These are phyloP conservation scores for Diarsia brunnea DNA, from an alignment of 2,888 invertebrate species.

Conservation along the genomic window DNA sequence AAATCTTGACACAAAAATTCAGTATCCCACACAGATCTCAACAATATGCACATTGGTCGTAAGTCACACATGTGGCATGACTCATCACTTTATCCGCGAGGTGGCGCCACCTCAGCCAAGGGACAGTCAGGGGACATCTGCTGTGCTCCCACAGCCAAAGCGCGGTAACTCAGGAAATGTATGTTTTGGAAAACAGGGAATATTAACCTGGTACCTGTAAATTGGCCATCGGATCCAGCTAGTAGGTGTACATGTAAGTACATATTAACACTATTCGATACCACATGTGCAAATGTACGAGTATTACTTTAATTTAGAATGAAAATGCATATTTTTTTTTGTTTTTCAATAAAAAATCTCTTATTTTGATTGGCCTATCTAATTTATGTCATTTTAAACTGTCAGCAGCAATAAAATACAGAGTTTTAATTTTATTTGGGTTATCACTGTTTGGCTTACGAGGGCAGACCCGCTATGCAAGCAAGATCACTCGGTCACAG, in stretches of 20 bases:
- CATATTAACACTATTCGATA: neutral
- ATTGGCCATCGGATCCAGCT: neutral
- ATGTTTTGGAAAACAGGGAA: neutral
- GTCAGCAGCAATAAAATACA: neutral
- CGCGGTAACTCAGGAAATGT: neutral
- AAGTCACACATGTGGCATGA: conserved; percentile 45
- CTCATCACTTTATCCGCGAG: conserved; percentile 48
- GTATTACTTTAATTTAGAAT: neutral
- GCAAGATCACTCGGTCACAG: conserved; percentile 43
- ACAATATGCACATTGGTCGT: conserved; percentile 43
- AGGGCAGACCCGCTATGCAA: conserved; percentile 40
- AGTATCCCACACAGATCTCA: conserved; percentile 21
- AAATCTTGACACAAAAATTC: conserved; percentile 24
- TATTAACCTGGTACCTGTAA: neutral
- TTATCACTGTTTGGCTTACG: neutral
- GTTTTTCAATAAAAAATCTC: neutral
- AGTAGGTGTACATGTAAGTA: neutral
- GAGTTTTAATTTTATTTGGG: neutral
- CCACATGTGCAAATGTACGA: no score
- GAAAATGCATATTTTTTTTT: no score
- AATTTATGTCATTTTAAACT: neutral
- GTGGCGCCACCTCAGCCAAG: conserved; percentile 12
- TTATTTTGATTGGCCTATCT: neutral
- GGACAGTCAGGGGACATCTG: conserved; percentile 24
- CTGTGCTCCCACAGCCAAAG: neutral